Base-by-base conservation (phyloP, 2,888 invertebrate species). In the Anoncus sp. region DNA sequence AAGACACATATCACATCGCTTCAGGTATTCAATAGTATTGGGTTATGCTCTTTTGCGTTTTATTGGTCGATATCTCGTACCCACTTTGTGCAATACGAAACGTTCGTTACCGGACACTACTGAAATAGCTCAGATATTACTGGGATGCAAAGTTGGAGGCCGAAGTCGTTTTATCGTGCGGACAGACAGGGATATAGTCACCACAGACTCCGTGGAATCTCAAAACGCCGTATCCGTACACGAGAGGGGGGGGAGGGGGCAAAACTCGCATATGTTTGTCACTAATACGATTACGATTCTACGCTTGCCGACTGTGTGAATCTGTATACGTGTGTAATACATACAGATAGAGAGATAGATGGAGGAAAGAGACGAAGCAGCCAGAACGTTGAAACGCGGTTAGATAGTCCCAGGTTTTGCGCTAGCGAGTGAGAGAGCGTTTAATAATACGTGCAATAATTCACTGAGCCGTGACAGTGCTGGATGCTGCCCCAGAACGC, bases 371-470 rank as follows among this genome's bases (percentile, higher is more conserved):
- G 51, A 66, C 51, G 16, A 51, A 63, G 16, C 67, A 59, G 75
- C 14, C 38, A 55, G 62, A 18, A 60, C 62, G 67, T 79, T 73
- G 70, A 81, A 81, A 74, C 72, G 70, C 73, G 62, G 72, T 51
- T 66, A 75, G 75, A 65, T 60, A 66, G 67, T 63, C 45, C 69
- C 65, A 18, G 35, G 47, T 45, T 53, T 57, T 51, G 60, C 70
- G 49, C 69, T 62, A 38, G 49, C 67, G 69, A 74, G 65, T 57
- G 72, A 73, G 70, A 65, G 75, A 63, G 55, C 78, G 84, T 85
- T 86, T 86, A 87, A 87, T 87, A 87, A 87, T 84, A 84, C 85
- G 75, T 81, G 84, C 81, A 82, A 85, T 87, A 87, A 87, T 86
- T 87, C 86, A 86, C 84, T 80, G 71, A 81, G 79, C 84, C 77